Evolutionary conservation across 2,113 vertebrate genomes (phyloP).

Genomic region (Scortum barcoo): DNA sequence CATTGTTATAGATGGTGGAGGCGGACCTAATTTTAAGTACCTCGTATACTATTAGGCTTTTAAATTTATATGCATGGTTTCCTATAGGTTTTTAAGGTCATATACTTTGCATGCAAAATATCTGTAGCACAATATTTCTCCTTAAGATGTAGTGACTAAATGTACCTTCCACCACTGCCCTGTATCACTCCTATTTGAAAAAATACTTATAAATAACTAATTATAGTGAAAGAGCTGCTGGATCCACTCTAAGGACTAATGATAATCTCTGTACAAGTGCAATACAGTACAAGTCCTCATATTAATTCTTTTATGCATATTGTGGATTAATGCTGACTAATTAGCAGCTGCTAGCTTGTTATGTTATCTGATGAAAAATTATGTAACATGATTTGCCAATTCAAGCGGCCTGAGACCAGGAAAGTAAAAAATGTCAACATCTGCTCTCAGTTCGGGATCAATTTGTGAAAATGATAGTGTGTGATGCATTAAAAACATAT

Average conservation of each 20-base stretch:
- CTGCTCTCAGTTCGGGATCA: neutral
- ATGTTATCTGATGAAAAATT: slow-evolving; percentile 32
- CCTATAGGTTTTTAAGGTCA: neutral
- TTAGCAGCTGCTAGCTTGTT: slow-evolving; percentile 20
- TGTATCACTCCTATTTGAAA: neutral
- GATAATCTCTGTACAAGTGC: slow-evolving; percentile 27
- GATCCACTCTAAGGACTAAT: slow-evolving; percentile 7
- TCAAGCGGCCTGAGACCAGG: neutral
- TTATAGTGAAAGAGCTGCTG: slow-evolving; percentile 14
- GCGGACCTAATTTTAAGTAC: neutral
- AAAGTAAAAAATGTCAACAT: too few species aligned
- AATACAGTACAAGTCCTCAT: too few species aligned
- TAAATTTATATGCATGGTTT: neutral
- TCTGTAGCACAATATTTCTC: neutral
- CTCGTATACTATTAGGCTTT: too few species aligned
- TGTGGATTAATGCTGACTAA: slow-evolving; percentile 40
- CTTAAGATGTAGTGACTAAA: neutral
- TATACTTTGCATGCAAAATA: neutral
- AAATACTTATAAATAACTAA: neutral
- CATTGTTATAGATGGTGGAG: neutral
- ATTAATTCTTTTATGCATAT: slow-evolving; percentile 32
- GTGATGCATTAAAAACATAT: neutral
- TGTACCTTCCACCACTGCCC: neutral
- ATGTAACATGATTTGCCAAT: neutral
- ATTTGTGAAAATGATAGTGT: neutral